Percentiles rank a stretch among this genome's conserved stretches.
phyloP scores from a whole-genome alignment of 2,888 invertebrate genomes.

The Itoplectis maculator region DNA sequence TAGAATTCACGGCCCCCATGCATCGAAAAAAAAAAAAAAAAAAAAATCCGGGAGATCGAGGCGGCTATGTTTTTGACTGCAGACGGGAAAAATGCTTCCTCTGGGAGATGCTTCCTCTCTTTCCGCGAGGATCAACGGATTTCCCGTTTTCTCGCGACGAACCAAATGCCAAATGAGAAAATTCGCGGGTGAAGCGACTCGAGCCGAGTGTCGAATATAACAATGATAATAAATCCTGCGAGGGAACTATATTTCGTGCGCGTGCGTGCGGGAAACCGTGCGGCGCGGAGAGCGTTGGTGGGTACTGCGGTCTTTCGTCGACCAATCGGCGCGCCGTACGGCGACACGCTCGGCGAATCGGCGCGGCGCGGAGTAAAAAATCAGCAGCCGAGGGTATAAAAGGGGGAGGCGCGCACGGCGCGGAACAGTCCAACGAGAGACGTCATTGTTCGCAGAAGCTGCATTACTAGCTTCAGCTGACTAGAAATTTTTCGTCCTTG shows the following conservation, averaged over 20 bases:
- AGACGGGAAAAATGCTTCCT: no score
- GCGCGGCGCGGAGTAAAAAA: conserved; percentile 37
- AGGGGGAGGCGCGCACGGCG: conserved; percentile 39
- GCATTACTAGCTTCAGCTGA: conserved; percentile 70
- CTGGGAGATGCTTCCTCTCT: no score
- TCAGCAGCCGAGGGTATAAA: conserved; percentile 69
- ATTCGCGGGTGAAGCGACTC: neutral
- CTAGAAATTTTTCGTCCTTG: conserved; percentile 61
- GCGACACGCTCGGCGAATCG: conserved; percentile 67
- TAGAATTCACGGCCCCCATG: no score
- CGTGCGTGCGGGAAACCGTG: conserved; percentile 19
- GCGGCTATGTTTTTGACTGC: no score
- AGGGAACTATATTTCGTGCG: conserved; percentile 48
- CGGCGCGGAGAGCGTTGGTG: conserved; percentile 59
- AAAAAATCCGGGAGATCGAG: neutral
- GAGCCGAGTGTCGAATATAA: neutral
- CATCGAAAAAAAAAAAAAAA: neutral
- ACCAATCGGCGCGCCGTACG: conserved; percentile 59
- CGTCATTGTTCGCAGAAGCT: conserved; percentile 69
- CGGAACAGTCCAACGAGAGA: conserved; percentile 68
- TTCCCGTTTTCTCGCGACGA: neutral
- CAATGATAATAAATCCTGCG: no score
- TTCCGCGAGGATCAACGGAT: neutral
- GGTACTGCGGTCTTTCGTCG: conserved; percentile 68
- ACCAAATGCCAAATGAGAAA: conserved; percentile 16